Base-by-base conservation (phyloP, 2,888 invertebrate species). In the Cerceris rybyensis region DNA sequence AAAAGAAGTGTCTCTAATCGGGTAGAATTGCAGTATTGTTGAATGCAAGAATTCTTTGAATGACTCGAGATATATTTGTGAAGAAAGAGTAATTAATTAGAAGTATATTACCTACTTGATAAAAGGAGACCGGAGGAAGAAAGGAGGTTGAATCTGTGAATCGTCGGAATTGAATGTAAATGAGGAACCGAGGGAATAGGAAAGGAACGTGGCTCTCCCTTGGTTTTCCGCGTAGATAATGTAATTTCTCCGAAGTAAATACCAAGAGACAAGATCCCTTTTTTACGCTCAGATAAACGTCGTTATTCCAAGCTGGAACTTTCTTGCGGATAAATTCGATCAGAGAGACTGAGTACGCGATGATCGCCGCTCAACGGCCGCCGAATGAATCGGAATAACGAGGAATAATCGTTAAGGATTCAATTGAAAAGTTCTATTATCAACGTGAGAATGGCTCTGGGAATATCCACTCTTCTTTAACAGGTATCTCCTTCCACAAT, bases 371-470 rank as follows among this genome's bases (percentile, higher is more conserved):
- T 16, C n/a, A 17, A 55, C 17, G 57, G 6, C 63, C 16, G 59
- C 7, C 61, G 60, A 65, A 57, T 46, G 61, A 50, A 16, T 46
- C 57, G 59, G 70, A 58, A 74, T 70, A 79, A 77, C 73, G 75
- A 60, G 71, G 78, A 81, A 77, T 81, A 78, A 84, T 79, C 79
- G 66, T 60, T 66, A 65, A 65, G 16, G 64, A 71, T 79, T 79
- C 67, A 52, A 81, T 79, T 58, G 83, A 79, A 72, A 79, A 81
- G 71, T 78, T 66, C 75, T 67, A 75, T 84, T 81, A 81, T 79
- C 79, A 67, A 57, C 55, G 64, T 59, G 61, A 61, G 75, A 74
- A 69, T 70, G 65, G 63, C 52, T 28, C 28, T 43, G 57, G 28
- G 65, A 72, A 63, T 72, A 60, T 28, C 59, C 67, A 70, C 59